A percentile compares a stretch with the other conserved stretches of the same genome.
phyloP scores from a whole-genome alignment of 2,113 vertebrate genomes.

The Phyllostomus hastatus region DNA sequence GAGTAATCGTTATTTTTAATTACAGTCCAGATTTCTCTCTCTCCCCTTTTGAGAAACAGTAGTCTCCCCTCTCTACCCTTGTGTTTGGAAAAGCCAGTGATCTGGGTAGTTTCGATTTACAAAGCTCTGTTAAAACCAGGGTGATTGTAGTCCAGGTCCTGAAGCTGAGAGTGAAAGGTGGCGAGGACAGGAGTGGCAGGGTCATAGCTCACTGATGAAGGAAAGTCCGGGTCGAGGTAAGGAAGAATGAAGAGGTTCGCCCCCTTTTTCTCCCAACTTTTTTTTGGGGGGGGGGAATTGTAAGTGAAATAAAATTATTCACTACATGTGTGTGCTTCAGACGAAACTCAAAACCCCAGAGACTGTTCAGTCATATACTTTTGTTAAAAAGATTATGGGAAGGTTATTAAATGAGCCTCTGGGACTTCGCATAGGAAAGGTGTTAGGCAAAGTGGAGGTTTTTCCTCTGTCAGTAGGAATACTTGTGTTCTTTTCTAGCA shows the following conservation, averaged over 20 bases:
- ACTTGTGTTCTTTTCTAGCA: not conserved
- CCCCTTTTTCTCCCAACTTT: not conserved
- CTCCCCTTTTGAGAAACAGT: not conserved
- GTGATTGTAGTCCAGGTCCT: not conserved
- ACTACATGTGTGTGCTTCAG: conserved; percentile 30
- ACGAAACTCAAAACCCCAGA: not conserved
- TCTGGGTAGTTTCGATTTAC: conserved; percentile 21
- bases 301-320: conserved; percentile 44
- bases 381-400: conserved; percentile 54
- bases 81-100: not conserved
- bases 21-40: not conserved
- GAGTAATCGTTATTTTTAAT: conserved; percentile 1
- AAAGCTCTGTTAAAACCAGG: not conserved
- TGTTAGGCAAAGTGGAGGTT: not conserved
- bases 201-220: not conserved
- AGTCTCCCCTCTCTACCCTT: not conserved
- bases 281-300: not conserved
- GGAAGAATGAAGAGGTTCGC: not conserved
- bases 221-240: not conserved
- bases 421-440: not conserved
- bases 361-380: not conserved
- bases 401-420: conserved; percentile 15
- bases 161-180: not conserved
- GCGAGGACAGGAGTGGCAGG: not conserved
- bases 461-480: not conserved